Base-by-base conservation (phyloP, 2,113 vertebrate species). In the Athene cunicularia region DNA sequence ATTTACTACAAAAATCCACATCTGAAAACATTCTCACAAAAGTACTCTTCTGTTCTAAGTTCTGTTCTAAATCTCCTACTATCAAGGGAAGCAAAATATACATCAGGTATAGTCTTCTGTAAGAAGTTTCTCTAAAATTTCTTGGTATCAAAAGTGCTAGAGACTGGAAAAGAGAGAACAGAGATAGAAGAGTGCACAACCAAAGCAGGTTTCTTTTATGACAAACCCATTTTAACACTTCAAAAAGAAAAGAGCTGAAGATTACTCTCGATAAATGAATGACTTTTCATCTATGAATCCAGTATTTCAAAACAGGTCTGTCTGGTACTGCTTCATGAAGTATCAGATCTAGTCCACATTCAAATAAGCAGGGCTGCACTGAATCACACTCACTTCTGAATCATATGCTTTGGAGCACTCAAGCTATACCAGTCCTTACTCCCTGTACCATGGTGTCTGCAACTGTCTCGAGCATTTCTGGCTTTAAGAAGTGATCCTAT, bases 281-380 rank as follows among this genome's bases (percentile, higher is more conserved):
- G 14, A 89, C 77, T 85, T 83, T n/a, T 72, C 70, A 79, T 56
- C 35, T 85, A 47, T 32, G 33, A 92, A 95, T 72, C 62, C 43
- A 66, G 60, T 53, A 82, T 73, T 94, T 82, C 70, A 76, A 62
- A 97, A 96, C 95, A 90, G 81, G 96, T 96, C 90, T 91, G 62
- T 85, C 96, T 92, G 81, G 96, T 93, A 90, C 43, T 82, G 66
- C 70, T 88, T 82, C 77, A 90, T 17, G 11, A 95, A 85, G 23
- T 53, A 94, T 88, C 70, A 93, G 52, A 90, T 93, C 87, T 68
- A 80, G 58, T 72, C 43, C 70, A 86, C 85, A 95, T 95, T 93
- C 82, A 76, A 96, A 93, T 95, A 62, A 58, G 27, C 32, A 77
- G 22, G 28, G 86, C 55, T 88, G 87, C 71, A 49, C 50, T 88